Conservation (phyloP, 2,888 invertebrate genomes). For the Agonopterix heracliana region DNA sequence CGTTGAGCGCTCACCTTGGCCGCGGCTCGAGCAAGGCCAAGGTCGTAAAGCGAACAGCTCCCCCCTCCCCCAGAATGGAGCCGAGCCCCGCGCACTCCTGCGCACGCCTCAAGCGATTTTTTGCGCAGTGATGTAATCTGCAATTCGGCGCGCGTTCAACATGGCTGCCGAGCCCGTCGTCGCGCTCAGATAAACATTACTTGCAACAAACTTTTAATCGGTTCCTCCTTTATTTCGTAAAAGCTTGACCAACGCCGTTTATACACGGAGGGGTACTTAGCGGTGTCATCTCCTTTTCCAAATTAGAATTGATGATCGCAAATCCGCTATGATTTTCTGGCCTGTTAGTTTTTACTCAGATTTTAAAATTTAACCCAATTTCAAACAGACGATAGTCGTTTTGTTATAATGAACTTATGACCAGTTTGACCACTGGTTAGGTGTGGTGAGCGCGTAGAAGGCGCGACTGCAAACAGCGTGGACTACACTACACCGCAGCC, state of each 20-base stretch:
- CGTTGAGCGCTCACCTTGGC: constrained; percentile 64
- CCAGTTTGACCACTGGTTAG: neutral
- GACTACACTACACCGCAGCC: neutral
- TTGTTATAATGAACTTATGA: no score
- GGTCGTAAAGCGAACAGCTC: constrained; percentile 35
- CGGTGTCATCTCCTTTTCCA: neutral
- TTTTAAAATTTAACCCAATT: no score
- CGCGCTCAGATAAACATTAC: constrained; percentile 27
- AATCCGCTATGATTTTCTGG: neutral
- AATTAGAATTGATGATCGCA: no score
- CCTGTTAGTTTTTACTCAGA: neutral
- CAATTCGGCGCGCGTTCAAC: constrained; percentile 68
- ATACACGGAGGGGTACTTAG: neutral
- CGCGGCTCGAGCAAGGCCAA: constrained; percentile 70
- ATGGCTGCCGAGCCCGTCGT: constrained; percentile 51
- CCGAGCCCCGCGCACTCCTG: constrained; percentile 18
- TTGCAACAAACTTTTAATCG: constrained; percentile 5
- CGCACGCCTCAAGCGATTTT: constrained; percentile 50
- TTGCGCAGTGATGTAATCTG: constrained; percentile 71
- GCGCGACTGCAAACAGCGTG: neutral
- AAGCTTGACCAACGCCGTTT: neutral
- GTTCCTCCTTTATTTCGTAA: neutral
- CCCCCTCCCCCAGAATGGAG: constrained; percentile 13
- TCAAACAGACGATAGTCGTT: no score
- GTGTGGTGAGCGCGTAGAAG: neutral